Evolutionary conservation across 2,888 invertebrate genomes (phyloP).

Genomic region (Anarsia innoxiella): DNA sequence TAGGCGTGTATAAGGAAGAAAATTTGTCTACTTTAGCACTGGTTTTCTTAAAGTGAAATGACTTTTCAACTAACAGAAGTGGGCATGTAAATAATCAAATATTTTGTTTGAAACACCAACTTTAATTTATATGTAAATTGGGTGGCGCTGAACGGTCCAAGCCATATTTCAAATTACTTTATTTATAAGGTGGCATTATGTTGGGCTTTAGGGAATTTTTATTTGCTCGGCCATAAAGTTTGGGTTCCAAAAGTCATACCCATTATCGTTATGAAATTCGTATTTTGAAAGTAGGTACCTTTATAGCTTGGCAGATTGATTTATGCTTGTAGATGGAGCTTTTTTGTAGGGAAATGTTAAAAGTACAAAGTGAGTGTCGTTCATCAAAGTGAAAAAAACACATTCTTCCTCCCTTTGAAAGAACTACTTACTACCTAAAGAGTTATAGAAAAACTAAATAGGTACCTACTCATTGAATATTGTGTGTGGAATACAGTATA

Average conservation of each 20-base stretch:
- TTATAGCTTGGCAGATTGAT: too few relatives aligned
- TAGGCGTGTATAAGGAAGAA: too few relatives aligned
- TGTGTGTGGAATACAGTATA: too few relatives aligned
- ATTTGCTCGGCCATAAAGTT: constrained; percentile 12
- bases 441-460: too few relatives aligned
- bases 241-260: constrained; percentile 5
- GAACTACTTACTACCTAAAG: too few relatives aligned
- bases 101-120: constrained; percentile 45
- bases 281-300: constrained; percentile 1
- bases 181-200: constrained; percentile 21
- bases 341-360: too few relatives aligned
- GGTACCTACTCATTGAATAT: too few relatives aligned
- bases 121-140: constrained; percentile 66
- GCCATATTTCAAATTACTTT: constrained; percentile 33
- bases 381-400: too few relatives aligned
- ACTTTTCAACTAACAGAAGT: constrained; percentile 24
- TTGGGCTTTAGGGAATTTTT: constrained; percentile 17
- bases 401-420: too few relatives aligned
- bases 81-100: constrained; percentile 37
- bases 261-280: constrained; percentile 6
- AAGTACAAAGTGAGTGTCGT: too few relatives aligned
- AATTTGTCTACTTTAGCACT: not conserved
- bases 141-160: constrained; percentile 28
- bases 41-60: constrained; percentile 11
- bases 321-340: too few relatives aligned